Evolutionary conservation across 53 echinoderm and acorn worm species (phyloP).

Genomic region (Luidia sarsii): DNA sequence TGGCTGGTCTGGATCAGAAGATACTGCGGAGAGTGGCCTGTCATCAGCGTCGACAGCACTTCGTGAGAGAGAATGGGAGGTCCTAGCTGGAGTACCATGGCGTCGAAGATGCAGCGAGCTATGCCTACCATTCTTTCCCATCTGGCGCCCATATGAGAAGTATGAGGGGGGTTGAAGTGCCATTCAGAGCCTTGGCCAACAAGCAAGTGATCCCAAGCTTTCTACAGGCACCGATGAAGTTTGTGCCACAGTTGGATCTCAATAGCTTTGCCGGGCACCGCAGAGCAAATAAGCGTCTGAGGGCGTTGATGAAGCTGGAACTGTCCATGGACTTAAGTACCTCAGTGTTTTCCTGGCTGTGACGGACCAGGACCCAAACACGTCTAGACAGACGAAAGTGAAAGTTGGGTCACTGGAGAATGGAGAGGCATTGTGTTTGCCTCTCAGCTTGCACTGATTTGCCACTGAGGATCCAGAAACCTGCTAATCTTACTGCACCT

Average conservation of each 20-base stretch:
- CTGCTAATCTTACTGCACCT: constrained; percentile 15
- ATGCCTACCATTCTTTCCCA: constrained; percentile 69
- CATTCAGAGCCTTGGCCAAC: constrained; percentile 16
- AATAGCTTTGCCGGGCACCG: constrained; percentile 44
- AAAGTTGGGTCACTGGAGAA: constrained; percentile 39
- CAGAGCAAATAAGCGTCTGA: constrained; percentile 54
- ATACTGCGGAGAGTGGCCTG: constrained; percentile 48
- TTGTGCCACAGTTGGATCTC: constrained; percentile 59
- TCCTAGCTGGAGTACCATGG: constrained; percentile 51
- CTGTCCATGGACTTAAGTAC: constrained; percentile 37
- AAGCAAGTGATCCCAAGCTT: constrained; percentile 40
- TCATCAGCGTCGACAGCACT: constrained; percentile 39
- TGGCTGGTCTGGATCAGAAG: constrained; percentile 44
- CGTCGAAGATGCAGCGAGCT: constrained; percentile 36
- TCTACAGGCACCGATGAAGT: constrained; percentile 62
- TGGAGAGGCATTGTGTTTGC: no score
- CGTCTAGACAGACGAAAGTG: constrained; percentile 47
- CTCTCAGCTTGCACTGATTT: constrained; percentile 37
- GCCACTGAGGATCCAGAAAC: constrained; percentile 56
- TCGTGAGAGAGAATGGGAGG: constrained; percentile 38
- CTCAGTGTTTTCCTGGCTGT: constrained; percentile 50
- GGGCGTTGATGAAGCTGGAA: constrained; percentile 58
- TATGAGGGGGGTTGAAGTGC: constrained; percentile 62
- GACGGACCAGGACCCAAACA: constrained; percentile 61
- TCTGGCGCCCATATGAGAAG: constrained; percentile 64